These are phyloP conservation scores for Drosophila erecta DNA, from an alignment of 1,140 invertebrate species.

Conservation along the genomic window DNA sequence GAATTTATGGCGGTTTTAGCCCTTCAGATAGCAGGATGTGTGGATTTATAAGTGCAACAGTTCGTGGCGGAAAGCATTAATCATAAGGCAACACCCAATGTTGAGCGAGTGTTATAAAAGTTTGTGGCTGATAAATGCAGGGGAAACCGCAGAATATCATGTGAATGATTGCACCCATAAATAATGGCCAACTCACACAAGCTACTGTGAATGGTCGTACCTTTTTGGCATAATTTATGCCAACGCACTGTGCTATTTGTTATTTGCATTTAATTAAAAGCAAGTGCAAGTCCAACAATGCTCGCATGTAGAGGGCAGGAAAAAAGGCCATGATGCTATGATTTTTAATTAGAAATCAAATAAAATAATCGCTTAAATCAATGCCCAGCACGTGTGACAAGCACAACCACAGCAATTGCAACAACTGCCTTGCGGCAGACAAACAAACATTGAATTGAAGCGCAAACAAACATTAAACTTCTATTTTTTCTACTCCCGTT, in stretches of 20 bases:
- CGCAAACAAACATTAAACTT: constrained; percentile 73
- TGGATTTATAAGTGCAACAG: neutral
- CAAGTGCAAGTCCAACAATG: constrained; percentile 43
- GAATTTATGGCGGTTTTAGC: constrained; percentile 2
- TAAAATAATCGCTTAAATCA: constrained; percentile 72
- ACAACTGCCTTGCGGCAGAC: constrained; percentile 23
- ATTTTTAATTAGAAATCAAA: constrained; percentile 81
- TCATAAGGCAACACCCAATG: constrained; percentile 40
- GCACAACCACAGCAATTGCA: constrained; percentile 31
- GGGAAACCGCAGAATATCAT: constrained; percentile 78
- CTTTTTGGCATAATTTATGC: constrained; percentile 64
- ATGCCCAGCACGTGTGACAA: constrained; percentile 64
- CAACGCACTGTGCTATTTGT: constrained; percentile 66
- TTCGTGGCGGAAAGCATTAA: constrained; percentile 41
- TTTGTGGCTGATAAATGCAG: constrained; percentile 75
- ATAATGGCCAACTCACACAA: constrained; percentile 60
- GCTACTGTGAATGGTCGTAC: neutral
- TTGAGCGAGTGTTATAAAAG: constrained; percentile 76
- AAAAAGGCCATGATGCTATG: constrained; percentile 33
- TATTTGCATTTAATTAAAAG: constrained; percentile 81
- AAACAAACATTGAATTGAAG: constrained; percentile 39
- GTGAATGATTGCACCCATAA: constrained; percentile 81
- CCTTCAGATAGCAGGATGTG: neutral
- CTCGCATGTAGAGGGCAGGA: neutral
- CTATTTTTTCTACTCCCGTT: constrained; percentile 45